phyloP scores from a whole-genome alignment of 1,140 invertebrate genomes.

The Drosophila pruinosa region DNA sequence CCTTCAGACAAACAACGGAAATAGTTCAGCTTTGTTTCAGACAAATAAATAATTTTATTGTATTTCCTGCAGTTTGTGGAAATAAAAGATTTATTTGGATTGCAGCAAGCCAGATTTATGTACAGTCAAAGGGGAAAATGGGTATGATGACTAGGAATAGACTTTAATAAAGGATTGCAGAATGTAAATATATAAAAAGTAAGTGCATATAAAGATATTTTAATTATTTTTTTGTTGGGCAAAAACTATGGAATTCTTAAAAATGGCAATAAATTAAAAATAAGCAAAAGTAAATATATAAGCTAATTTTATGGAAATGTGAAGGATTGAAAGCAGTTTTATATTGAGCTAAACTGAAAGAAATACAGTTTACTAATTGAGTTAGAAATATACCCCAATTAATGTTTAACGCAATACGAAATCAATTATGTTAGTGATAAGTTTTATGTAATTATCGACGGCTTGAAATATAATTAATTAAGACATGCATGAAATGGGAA shows the following conservation, averaged over 20 bases:
- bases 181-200: too few species aligned
- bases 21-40: background rate
- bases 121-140: background rate
- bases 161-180: too few species aligned
- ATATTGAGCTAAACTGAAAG: too few species aligned
- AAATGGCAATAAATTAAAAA: too few species aligned
- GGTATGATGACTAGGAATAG: too few species aligned
- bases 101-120: background rate
- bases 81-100: slow-evolving; percentile 1
- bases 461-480: background rate
- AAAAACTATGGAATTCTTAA: too few species aligned
- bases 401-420: background rate
- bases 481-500: background rate
- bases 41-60: background rate
- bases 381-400: background rate
- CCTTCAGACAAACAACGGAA: background rate
- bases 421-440: background rate
- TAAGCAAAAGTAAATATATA: too few species aligned
- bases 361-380: too few species aligned
- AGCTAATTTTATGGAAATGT: too few species aligned
- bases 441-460: background rate
- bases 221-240: too few species aligned
- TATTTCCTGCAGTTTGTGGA: background rate
- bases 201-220: too few species aligned
- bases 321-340: too few species aligned